These are phyloP conservation scores for Noctua fimbriata DNA, from an alignment of 2,888 invertebrate genomes.

Conservation along the genomic window DNA sequence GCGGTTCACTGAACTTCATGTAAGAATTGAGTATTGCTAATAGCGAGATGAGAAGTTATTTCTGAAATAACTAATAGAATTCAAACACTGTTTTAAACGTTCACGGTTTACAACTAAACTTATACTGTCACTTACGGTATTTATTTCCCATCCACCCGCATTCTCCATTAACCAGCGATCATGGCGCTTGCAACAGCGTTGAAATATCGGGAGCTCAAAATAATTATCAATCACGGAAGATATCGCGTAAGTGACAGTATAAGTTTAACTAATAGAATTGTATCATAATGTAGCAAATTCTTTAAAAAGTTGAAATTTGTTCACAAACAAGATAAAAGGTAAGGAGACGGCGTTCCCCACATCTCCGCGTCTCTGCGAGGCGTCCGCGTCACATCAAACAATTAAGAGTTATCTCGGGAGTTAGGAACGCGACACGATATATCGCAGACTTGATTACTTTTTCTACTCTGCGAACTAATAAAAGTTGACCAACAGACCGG, in stretches of 20 bases:
- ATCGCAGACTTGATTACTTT: conserved; percentile 87
- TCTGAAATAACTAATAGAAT: neutral
- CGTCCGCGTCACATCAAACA: conserved; percentile 83
- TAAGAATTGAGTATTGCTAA: conserved; percentile 5
- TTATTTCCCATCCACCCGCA: too few species aligned
- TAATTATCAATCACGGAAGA: too few species aligned
- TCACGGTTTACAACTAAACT: too few species aligned
- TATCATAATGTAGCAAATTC: conserved; percentile 62
- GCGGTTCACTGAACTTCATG: neutral
- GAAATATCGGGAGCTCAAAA: too few species aligned
- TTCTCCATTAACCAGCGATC: too few species aligned
- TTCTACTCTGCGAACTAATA: conserved; percentile 85
- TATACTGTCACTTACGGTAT: too few species aligned
- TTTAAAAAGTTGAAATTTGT: conserved; percentile 74
- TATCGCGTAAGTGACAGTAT: too few species aligned
- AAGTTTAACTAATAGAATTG: conserved; percentile 14
- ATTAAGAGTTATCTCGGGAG: conserved; percentile 83
- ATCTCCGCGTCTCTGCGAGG: conserved; percentile 66
- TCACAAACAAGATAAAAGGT: conserved; percentile 72
- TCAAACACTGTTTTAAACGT: too few species aligned
- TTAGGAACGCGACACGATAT: conserved; percentile 80
- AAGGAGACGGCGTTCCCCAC: conserved; percentile 67
- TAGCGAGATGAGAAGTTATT: conserved; percentile 11
- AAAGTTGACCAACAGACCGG: conserved; percentile 85
- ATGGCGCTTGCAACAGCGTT: too few species aligned